Evolutionary conservation across 2,888 invertebrate species (phyloP).

Genomic region (Itoplectis maculator): DNA sequence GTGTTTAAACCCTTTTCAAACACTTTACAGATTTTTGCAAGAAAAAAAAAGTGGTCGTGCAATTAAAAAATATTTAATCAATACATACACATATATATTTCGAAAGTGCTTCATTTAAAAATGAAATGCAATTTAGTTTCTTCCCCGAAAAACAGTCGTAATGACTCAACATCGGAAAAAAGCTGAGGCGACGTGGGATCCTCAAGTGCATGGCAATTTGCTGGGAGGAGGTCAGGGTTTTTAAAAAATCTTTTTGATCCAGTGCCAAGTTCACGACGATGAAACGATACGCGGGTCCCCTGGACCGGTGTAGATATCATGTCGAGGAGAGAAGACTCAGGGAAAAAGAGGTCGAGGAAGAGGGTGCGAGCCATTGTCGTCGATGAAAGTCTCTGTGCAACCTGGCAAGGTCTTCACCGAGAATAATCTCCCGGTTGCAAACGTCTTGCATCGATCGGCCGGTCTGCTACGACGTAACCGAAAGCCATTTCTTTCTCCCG

Average conservation of each 20-base stretch:
- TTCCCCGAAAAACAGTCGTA: neutral
- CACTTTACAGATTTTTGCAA: neutral
- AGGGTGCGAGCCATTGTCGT: slow-evolving; percentile 53
- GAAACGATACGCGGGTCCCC: slow-evolving; percentile 44
- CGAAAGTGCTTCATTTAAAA: no score
- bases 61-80: no score
- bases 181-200: neutral
- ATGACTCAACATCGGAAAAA: neutral
- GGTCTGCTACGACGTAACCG: neutral
- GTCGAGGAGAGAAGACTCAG: slow-evolving; percentile 34
- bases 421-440: slow-evolving; percentile 54
- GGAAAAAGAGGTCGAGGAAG: slow-evolving; percentile 29
- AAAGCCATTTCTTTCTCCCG: slow-evolving; percentile 15
- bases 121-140: neutral
- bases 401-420: slow-evolving; percentile 55
- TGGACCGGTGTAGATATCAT: slow-evolving; percentile 42
- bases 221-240: slow-evolving; percentile 60
- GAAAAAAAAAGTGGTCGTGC: neutral
- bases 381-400: slow-evolving; percentile 56
- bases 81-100: no score
- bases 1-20: neutral
- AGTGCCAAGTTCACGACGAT: slow-evolving; percentile 59
- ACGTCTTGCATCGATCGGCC: slow-evolving; percentile 59
- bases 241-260: slow-evolving; percentile 60
- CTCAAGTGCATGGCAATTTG: slow-evolving; percentile 4